These are phyloP conservation scores for Oenanthe oenanthe DNA, from an alignment of 2,113 vertebrate genomes.

Conservation along the genomic window DNA sequence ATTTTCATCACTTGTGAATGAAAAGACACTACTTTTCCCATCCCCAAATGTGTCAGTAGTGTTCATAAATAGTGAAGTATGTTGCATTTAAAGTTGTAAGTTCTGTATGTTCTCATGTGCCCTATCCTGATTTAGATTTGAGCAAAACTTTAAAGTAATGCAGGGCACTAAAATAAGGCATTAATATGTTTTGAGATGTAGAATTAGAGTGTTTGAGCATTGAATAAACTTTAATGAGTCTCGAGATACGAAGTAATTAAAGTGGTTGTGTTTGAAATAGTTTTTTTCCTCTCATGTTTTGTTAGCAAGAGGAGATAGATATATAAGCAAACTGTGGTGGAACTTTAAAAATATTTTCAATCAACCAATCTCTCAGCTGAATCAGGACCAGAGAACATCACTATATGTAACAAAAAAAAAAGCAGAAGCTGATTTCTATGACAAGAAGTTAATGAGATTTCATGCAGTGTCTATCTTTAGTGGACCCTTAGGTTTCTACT, in stretches of 20 bases:
- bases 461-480: background rate
- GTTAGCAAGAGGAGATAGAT: background rate
- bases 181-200: background rate
- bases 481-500: background rate
- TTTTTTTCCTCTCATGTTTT: background rate
- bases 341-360: conserved; percentile 2
- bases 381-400: background rate
- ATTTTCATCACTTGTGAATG: background rate
- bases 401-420: background rate
- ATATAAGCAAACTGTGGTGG: background rate
- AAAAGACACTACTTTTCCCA: background rate
- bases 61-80: background rate
- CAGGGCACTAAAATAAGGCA: background rate
- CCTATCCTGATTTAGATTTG: background rate
- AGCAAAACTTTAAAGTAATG: background rate
- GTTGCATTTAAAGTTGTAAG: background rate
- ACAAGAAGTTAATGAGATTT: conserved; percentile 3
- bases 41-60: background rate
- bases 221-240: background rate
- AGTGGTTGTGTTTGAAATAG: background rate
- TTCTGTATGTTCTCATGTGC: background rate
- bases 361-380: background rate
- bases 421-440: background rate
- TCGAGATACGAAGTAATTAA: conserved; percentile 6
- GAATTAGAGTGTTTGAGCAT: background rate